phyloP scores from a whole-genome alignment of 2,797 vertebrate genomes.

The Anas georgica region DNA sequence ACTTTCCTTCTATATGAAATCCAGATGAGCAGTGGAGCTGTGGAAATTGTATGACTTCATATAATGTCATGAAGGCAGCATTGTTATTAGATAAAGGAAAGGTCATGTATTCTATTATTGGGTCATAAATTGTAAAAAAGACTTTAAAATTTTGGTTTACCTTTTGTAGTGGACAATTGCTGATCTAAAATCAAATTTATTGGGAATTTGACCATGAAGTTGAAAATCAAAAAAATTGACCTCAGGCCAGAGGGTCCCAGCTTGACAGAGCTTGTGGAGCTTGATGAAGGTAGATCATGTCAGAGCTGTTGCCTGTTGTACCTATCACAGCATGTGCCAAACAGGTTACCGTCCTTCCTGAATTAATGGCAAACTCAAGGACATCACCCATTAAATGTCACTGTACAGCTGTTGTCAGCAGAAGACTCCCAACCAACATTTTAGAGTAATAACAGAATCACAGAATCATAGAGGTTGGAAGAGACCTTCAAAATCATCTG shows the following conservation, averaged over 20 bases:
- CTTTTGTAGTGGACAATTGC: not conserved
- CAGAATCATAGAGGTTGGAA: no score
- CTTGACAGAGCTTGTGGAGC: not conserved
- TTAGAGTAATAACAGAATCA: not conserved
- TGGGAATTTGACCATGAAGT: not conserved
- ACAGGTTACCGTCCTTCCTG: not conserved
- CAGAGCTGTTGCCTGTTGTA: not conserved
- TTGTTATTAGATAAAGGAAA: not conserved
- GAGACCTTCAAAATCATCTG: no score
- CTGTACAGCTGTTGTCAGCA: not conserved
- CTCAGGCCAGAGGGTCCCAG: not conserved
- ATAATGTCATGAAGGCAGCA: not conserved
- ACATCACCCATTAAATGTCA: not conserved
- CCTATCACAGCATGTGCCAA: not conserved
- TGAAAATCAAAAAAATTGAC: not conserved
- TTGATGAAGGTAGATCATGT: not conserved
- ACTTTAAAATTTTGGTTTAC: not conserved
- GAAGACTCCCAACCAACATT: not conserved
- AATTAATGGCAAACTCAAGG: not conserved
- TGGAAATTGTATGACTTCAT: not conserved
- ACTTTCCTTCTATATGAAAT: not conserved
- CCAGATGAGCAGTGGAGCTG: not conserved
- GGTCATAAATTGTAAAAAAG: not conserved
- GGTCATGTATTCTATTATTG: not conserved
- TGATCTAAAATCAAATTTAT: not conserved